A percentile compares a stretch with the other conserved stretches of the same genome.
phyloP scores from a whole-genome alignment of 2,888 invertebrate genomes.

The Parapristionchus giblindavisi region DNA sequence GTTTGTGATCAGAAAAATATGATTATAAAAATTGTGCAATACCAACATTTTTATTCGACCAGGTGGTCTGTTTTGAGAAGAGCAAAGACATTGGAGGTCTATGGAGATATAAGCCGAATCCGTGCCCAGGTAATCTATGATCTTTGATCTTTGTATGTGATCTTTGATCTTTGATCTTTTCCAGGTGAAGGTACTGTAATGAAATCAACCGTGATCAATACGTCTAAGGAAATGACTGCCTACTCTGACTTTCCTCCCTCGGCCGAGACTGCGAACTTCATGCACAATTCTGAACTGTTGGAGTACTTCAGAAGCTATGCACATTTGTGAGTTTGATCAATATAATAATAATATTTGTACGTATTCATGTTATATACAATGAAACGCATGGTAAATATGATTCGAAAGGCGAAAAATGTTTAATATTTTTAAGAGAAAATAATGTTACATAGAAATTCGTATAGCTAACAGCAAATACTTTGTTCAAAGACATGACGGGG shows the following conservation, averaged over 20 bases:
- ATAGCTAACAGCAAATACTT: too few relatives aligned
- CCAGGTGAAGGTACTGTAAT: conserved; percentile 61
- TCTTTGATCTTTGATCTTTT: neutral
- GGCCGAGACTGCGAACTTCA: conserved; percentile 71
- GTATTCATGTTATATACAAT: neutral
- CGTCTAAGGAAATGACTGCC: conserved; percentile 70
- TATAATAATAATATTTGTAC: neutral
- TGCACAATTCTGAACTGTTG: conserved; percentile 70
- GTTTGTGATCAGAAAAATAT: too few relatives aligned
- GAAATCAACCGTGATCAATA: conserved; percentile 70
- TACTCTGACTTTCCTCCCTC: conserved; percentile 72
- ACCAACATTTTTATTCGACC: neutral
- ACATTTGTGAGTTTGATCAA: conserved; percentile 39
- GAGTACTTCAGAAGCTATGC: conserved; percentile 57
- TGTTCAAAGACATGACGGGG: too few relatives aligned
- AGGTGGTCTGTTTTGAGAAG: conserved; percentile 69
- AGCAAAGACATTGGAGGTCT: conserved; percentile 67
- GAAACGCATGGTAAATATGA: too few relatives aligned
- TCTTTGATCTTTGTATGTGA: too few relatives aligned
- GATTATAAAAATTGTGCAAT: too few relatives aligned
- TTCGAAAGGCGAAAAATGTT: too few relatives aligned
- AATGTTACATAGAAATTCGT: too few relatives aligned
- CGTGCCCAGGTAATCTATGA: conserved; percentile 16
- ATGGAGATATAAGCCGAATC: conserved; percentile 57
- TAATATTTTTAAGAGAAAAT: too few relatives aligned